These are phyloP conservation scores for Platygyra sinensis DNA, from an alignment of 64 coral and sea anemone genomes.

Conservation along the genomic window DNA sequence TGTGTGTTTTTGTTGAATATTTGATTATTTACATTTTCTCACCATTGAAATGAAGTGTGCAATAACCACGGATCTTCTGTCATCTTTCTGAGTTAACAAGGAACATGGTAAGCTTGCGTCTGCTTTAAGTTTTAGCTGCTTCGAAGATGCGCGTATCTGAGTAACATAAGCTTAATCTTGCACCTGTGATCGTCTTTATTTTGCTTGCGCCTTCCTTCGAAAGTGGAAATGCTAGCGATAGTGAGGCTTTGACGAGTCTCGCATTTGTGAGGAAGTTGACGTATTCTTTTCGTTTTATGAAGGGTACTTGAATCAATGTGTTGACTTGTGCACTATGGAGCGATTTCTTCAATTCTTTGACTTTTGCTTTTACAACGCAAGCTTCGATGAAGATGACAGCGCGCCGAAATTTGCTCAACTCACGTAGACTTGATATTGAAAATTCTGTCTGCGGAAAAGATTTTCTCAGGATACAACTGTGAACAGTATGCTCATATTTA, in stretches of 20 bases:
- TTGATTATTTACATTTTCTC: not conserved
- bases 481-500: too few species aligned
- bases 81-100: not conserved
- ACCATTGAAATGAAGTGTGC: constrained; percentile 1
- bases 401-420: too few species aligned
- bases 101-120: constrained; percentile 5
- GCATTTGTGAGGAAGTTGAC: not conserved
- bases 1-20: not conserved
- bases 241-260: not conserved
- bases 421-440: too few species aligned
- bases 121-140: not conserved
- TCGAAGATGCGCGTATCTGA: not conserved
- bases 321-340: not conserved
- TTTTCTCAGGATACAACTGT: too few species aligned
- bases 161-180: not conserved
- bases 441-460: too few species aligned
- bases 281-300: not conserved
- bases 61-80: not conserved
- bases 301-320: not conserved
- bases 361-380: not conserved
- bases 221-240: not conserved
- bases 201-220: not conserved
- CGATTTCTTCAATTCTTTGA: not conserved
- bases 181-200: too few species aligned
- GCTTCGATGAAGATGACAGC: too few species aligned